Conservation (phyloP, 2,113 vertebrate genomes). For the Panthera tigris region DNA sequence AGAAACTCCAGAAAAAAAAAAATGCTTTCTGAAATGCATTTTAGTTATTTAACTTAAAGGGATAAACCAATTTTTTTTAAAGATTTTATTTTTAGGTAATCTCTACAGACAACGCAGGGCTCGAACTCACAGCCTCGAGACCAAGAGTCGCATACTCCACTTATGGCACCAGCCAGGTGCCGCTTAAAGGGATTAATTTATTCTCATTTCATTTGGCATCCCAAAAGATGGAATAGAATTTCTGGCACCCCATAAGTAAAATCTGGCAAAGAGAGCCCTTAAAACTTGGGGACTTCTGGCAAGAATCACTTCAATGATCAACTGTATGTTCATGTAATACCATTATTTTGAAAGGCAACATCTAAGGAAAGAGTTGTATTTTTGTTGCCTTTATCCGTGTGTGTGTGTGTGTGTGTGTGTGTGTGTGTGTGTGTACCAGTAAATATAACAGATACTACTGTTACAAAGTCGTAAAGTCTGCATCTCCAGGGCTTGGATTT, state of each 20-base stretch:
- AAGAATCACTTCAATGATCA: conserved; percentile 4
- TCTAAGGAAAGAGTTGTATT: background rate
- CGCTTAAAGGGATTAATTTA: background rate
- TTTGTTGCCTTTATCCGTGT: conserved; percentile 29
- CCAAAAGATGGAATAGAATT: conserved; percentile 12
- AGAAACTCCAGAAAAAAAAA: conserved; percentile 24
- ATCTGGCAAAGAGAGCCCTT: background rate
- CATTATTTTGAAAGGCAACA: conserved; percentile 33
- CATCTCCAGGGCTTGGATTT: background rate
- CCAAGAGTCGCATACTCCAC: background rate
- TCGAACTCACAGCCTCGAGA: background rate
- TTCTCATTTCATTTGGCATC: conserved; percentile 47
- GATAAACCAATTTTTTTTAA: background rate
- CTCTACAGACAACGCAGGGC: background rate
- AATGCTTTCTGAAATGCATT: conserved; percentile 41
- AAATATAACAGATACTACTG: background rate
- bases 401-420: background rate
- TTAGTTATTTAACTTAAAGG: conserved; percentile 48
- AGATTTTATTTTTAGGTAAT: background rate
- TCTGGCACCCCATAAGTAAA: conserved; percentile 1
- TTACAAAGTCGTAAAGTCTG: background rate
- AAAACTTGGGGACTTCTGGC: background rate
- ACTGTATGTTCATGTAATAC: background rate
- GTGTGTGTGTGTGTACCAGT: background rate
- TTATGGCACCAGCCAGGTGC: background rate